phyloP scores from a whole-genome alignment of 2,113 vertebrate species.

The Morone chrysops region DNA sequence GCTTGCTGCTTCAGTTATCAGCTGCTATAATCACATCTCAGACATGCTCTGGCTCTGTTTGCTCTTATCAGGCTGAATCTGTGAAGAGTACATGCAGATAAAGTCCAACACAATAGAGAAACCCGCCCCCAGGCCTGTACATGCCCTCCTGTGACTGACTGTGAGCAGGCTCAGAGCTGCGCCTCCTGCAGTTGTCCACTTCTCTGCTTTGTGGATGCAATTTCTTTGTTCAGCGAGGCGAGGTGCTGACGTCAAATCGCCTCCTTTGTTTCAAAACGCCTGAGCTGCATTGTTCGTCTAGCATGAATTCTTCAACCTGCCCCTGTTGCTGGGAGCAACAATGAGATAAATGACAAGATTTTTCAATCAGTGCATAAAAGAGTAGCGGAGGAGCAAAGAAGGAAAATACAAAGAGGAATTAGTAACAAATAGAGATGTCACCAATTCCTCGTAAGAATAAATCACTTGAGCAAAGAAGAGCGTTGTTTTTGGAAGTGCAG shows the following conservation, averaged over 20 bases:
- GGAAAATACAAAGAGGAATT: constrained; percentile 24
- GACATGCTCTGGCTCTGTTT: constrained; percentile 37
- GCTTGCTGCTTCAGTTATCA: constrained; percentile 43
- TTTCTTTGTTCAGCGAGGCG: constrained; percentile 75
- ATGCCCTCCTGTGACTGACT: constrained; percentile 14
- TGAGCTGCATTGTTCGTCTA: constrained; percentile 68
- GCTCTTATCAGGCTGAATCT: constrained; percentile 49
- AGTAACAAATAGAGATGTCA: constrained; percentile 50
- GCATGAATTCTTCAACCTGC: constrained; percentile 66
- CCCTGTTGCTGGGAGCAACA: constrained; percentile 75
- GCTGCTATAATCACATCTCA: constrained; percentile 40
- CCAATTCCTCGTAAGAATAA: neutral
- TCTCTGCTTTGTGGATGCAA: constrained; percentile 59
- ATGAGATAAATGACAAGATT: constrained; percentile 67
- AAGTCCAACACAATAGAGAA: constrained; percentile 14
- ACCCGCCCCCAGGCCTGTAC: neutral
- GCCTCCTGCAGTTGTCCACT: constrained; percentile 62
- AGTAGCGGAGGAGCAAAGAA: constrained; percentile 18
- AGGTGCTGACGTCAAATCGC: constrained; percentile 74
- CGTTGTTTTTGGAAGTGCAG: too few species aligned
- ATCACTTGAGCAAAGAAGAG: neutral
- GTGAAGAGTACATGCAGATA: constrained; percentile 21
- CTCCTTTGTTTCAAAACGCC: constrained; percentile 75
- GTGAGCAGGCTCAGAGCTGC: constrained; percentile 33
- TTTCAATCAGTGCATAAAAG: constrained; percentile 52